Conservation (phyloP, 2,888 invertebrate genomes). For the Eueremaeus valkanovi region DNA sequence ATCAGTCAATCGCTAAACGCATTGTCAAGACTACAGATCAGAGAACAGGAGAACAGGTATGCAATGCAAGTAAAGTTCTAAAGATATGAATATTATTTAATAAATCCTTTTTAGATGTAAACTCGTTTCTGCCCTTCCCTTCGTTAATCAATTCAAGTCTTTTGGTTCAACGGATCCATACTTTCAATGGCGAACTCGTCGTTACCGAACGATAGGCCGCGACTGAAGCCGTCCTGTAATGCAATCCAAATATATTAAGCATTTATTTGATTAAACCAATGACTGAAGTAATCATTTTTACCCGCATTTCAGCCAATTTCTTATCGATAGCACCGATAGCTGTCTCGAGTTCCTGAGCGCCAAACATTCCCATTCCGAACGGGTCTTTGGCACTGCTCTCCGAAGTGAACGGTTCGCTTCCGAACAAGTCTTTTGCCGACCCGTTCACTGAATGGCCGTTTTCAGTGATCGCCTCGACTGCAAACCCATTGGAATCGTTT, state of each 20-base stretch:
- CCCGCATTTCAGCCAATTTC: slow-evolving; percentile 80
- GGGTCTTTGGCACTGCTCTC: slow-evolving; percentile 60
- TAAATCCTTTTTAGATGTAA: too few species aligned
- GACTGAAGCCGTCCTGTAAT: slow-evolving; percentile 82
- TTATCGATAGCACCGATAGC: slow-evolving; percentile 76
- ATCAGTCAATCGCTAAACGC: too few species aligned
- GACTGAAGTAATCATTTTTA: slow-evolving; percentile 54
- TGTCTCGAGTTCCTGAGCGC: slow-evolving; percentile 62
- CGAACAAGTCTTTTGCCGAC: slow-evolving; percentile 66
- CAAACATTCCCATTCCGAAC: slow-evolving; percentile 76
- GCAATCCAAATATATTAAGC: slow-evolving; percentile 41
- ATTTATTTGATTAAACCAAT: not conserved
- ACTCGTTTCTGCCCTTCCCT: too few species aligned
- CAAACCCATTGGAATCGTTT: not conserved
- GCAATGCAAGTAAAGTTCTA: too few species aligned
- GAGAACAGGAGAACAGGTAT: too few species aligned
- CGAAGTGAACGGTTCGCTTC: slow-evolving; percentile 64
- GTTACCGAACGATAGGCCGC: slow-evolving; percentile 79
- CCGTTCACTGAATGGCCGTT: slow-evolving; percentile 10
- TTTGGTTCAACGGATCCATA: slow-evolving; percentile 81
- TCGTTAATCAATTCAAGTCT: slow-evolving; percentile 33
- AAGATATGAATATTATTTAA: too few species aligned
- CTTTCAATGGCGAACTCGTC: slow-evolving; percentile 93
- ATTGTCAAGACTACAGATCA: too few species aligned
- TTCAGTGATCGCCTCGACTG: not conserved